Evolutionary conservation across 2,888 invertebrate species (phyloP).

Genomic region (Listrodromus nycthemerus): DNA sequence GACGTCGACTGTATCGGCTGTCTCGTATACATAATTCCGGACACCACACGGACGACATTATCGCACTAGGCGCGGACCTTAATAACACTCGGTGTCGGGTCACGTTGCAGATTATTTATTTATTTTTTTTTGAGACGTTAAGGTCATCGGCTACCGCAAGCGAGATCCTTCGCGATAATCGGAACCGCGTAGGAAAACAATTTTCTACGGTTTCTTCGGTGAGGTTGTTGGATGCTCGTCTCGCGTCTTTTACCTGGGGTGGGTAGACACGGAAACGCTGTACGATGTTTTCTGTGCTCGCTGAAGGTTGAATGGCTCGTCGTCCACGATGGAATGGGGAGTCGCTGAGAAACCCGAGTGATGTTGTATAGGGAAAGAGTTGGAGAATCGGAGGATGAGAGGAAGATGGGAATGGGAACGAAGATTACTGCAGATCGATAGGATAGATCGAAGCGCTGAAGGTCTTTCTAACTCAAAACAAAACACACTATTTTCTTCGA

Average conservation of each 20-base stretch:
- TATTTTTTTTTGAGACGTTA: background rate
- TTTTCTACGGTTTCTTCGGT: background rate
- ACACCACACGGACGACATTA: slow-evolving; percentile 54
- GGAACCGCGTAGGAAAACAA: slow-evolving; percentile 2
- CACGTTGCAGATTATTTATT: slow-evolving; percentile 28
- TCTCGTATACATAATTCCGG: slow-evolving; percentile 66
- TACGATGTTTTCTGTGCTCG: background rate
- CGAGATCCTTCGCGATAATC: slow-evolving; percentile 35
- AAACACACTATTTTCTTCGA: background rate
- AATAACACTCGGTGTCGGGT: slow-evolving; percentile 49
- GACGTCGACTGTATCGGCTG: slow-evolving; percentile 63
- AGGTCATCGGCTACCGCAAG: slow-evolving; percentile 24
- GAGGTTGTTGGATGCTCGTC: slow-evolving; percentile 24
- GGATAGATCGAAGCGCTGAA: background rate
- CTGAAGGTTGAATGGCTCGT: slow-evolving; percentile 4
- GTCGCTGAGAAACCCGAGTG: slow-evolving; percentile 8
- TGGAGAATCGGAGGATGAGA: slow-evolving; percentile 3
- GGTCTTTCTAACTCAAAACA: background rate
- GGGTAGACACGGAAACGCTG: slow-evolving; percentile 1
- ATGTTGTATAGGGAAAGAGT: slow-evolving; percentile 16
- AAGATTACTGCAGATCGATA: slow-evolving; percentile 12
- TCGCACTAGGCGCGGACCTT: slow-evolving; percentile 18
- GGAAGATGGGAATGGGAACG: slow-evolving; percentile 12
- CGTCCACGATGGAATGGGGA: background rate
- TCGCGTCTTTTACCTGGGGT: background rate